Evolutionary conservation across 2,113 vertebrate species (phyloP), one percentile per base, ranked within the genome.

Genomic region (Sturnira hondurensis): DNA sequence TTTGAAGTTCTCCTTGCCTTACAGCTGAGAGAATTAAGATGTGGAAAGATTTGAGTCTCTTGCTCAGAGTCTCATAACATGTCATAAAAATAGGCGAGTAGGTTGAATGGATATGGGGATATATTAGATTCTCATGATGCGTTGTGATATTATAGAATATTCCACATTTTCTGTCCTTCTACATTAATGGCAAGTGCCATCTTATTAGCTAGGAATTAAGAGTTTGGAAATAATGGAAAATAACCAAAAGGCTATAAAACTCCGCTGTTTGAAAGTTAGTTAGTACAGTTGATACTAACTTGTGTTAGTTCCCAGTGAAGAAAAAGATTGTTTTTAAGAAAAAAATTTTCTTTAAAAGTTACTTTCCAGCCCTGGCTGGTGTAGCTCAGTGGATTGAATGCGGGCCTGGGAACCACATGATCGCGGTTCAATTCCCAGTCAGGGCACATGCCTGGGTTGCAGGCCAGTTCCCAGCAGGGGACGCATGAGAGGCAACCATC

Each of bases 191-290:
- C 33, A 91, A 52, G 20, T 61, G 5, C 20, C 84, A 10, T 82
- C 50, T 52, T 73, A 67, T n/a, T 76, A 86, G 54, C 61, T 92
- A 92, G 93, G 78, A 94, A 54, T 89, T 93, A 36, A 56, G 63
- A 93, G 20, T 92, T 96, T 95, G 74, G 20, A 89, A 96, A 87
- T 89, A 63, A 78, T 43, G 80, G 43, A 68, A 74, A 92, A 38
- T 84, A 89, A 86, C 68, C 19, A 19, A 50, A 85, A 74, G 61
- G 14, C 73, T 68, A 33, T 9, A 89, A 74, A 85, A 86, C 63
- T 43, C 7, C 80, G 61, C 41, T 61, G 61, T 28, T 80, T 54
- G 28, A 83, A 84, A 45, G 58, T n/a, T n/a, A 50, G 58, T 76
- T 70, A 33, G 61, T 52, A 41, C 5, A n/a, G 93, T 95, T 68